Evolutionary conservation across 2,797 vertebrate species (phyloP).

Genomic region (Cephalopachus bancanus): DNA sequence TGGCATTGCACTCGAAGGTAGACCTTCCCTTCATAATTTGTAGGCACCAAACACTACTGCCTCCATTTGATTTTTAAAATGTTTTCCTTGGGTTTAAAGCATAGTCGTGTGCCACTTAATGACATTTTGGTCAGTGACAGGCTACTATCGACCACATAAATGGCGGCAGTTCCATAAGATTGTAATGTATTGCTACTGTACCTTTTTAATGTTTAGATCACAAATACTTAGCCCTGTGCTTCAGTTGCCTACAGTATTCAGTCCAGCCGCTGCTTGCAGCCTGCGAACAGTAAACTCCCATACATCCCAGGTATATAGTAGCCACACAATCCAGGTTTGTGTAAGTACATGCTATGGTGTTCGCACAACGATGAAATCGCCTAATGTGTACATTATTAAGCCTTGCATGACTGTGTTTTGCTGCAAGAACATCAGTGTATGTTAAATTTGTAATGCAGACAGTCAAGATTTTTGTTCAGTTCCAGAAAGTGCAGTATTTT

Average conservation of each 20-base stretch:
- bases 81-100: background rate
- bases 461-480: background rate
- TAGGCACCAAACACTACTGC: no score
- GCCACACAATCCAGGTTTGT: background rate
- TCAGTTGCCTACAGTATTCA: background rate
- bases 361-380: fast-evolving
- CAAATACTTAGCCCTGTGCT: background rate
- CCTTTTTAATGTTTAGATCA: no score
- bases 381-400: background rate
- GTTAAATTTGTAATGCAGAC: background rate
- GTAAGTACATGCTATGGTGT: background rate
- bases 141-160: background rate
- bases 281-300: background rate
- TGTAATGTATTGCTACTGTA: no score
- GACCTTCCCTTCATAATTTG: background rate
- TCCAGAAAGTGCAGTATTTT: background rate
- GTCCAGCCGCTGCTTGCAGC: background rate
- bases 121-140: background rate
- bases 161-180: fast-evolving
- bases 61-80: no score
- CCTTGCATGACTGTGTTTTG: background rate
- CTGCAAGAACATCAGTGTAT: background rate
- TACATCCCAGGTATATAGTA: background rate
- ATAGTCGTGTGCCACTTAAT: background rate
- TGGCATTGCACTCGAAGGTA: no score